Evolutionary conservation across 2,797 vertebrate species (phyloP), one percentile per base, ranked within the genome.

Genomic region (Anableps anableps): DNA sequence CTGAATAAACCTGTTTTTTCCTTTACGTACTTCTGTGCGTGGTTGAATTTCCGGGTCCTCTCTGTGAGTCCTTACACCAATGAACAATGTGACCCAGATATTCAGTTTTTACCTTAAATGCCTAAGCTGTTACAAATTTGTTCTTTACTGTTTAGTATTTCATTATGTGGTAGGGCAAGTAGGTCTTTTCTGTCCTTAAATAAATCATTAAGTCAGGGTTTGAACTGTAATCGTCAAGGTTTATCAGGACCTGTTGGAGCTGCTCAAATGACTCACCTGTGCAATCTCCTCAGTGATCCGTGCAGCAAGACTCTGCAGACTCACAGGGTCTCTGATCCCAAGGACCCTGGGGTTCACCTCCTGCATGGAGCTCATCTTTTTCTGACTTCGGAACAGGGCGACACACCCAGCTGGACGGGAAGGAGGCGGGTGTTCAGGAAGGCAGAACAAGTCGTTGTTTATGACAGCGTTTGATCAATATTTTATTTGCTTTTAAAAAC

Each of bases 241-340:
- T 38, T 3, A 53, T 53, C 17, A 3, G 23, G 23, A 53, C 48
- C 19, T 53, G 23, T 16, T n/a, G 36, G 13, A n/a, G 50, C 13
- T 53, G 51, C 23, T n/a, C 62, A 70, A 55, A 23, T 66, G 17
- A 41, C 84, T 82, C 72, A 89, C 88, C 83, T 85, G 78, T 23
- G 19, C 8, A 3, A 75, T 83, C 81, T 89, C 64, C 55, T 79
- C 4, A 17, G 76, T 76, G 58, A 80, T 43, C n/a, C 4, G 34
- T 16, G 73, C 79, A 51, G 79, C 77, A 43, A 76, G 47, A 29
- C 72, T 38, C 76, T 86, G 84, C 68, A 88, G 82, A 29, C 4
- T 17, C 0, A 34, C 68, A 0, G 60, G 48, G 74, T 66, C 31
- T 50, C 82, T 60, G 62, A 86, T 86, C 16, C 36, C n/a, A 4